Conservation (phyloP, 2,113 vertebrate genomes). For the Oxyruncus cristatus region DNA sequence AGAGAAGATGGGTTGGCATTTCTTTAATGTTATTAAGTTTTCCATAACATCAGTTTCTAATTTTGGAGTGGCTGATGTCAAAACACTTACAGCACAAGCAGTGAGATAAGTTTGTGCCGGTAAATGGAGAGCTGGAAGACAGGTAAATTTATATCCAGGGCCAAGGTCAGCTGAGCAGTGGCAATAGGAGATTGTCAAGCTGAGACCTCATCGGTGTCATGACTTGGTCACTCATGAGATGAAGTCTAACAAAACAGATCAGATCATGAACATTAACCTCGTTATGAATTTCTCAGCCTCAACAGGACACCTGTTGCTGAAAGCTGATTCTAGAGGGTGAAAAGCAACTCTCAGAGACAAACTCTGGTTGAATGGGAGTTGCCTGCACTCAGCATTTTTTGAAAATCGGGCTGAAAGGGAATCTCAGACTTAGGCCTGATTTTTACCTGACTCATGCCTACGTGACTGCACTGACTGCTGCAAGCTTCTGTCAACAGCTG, state of each 20-base stretch:
- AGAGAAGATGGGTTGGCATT: neutral
- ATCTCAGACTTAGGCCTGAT: neutral
- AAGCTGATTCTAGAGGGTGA: neutral
- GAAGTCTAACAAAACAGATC: neutral
- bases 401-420: conserved; percentile 30
- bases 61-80: conserved; percentile 43
- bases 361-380: neutral
- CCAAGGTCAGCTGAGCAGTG: neutral
- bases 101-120: neutral
- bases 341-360: neutral
- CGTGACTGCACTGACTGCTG: neutral
- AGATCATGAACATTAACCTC: neutral
- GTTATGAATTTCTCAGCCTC: neutral
- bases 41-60: conserved; percentile 38
- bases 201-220: neutral
- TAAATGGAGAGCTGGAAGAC: neutral
- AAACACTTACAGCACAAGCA: conserved; percentile 18
- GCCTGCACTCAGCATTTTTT: neutral
- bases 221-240: neutral
- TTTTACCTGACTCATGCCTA: conserved; percentile 47
- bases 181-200: neutral
- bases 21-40: conserved; percentile 27
- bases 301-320: neutral
- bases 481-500: neutral
- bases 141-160: neutral